Conservation (phyloP, 2,888 invertebrate genomes). For the Seira sanloemensis region DNA sequence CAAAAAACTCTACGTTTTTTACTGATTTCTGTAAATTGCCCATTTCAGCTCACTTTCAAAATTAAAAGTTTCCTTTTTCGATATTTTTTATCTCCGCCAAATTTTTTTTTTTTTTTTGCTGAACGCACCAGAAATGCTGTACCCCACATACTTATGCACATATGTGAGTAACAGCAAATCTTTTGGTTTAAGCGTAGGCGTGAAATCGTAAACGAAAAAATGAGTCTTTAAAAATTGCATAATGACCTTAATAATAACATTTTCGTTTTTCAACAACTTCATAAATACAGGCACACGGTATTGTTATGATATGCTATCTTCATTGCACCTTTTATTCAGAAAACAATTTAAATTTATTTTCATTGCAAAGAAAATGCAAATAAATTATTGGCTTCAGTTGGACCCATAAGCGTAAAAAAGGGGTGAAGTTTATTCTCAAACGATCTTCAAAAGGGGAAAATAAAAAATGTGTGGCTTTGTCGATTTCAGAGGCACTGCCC, state of each 20-base stretch:
- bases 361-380: background rate
- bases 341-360: background rate
- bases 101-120: background rate
- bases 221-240: too few relatives aligned
- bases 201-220: background rate
- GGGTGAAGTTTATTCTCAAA: slow-evolving; percentile 9
- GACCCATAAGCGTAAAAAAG: slow-evolving; percentile 1
- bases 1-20: too few relatives aligned
- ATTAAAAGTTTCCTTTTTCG: background rate
- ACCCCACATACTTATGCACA: background rate
- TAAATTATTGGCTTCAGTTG: background rate
- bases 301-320: too few relatives aligned
- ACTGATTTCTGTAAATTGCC: too few relatives aligned
- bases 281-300: background rate
- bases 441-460: too few relatives aligned
- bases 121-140: background rate
- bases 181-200: background rate
- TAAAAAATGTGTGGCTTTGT: slow-evolving; percentile 22
- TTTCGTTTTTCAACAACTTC: background rate
- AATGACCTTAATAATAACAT: background rate
- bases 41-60: background rate
- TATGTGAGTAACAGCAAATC: background rate
- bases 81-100: background rate
- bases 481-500: slow-evolving; percentile 29
- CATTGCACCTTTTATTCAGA: background rate